Base-by-base conservation (phyloP, 2,888 invertebrate genomes). In the Chromoteleia sp. region DNA sequence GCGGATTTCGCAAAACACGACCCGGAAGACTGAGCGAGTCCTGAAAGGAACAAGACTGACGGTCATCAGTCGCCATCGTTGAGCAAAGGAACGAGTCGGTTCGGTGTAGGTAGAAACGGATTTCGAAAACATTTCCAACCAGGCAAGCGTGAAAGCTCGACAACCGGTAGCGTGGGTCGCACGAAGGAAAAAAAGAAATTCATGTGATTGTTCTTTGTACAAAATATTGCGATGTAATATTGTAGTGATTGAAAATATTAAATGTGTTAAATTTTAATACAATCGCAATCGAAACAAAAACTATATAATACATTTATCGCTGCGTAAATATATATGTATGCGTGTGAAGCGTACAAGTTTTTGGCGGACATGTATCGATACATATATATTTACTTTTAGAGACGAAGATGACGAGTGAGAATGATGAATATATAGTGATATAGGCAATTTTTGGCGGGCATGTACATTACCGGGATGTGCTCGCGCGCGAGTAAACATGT, bases 201-300 rank as follows among this genome's bases (percentile, higher is more conserved):
- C 90, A 93, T 94, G 94, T 94, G 94, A 94, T 94, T 93, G 93
- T 93, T 93, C 93, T 93, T 93, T 94, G 94, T 94, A 94, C 94
- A 94, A 93, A 93, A 93, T 93, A 89, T 90, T 89, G 90, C 89
- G 91, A 89, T 91, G 91, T 91, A 91, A 91, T 90, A 91, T 91
- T 91, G 91, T 91, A 91, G 91, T 91, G 91, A 91, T 90, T 89
- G 90, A 91, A 88, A 87, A 90, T 91, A 91, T 90, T 90, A 89
- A 91, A 91, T 91, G 91, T 91, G 91, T 91, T 91, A 91, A 91
- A 91, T 91, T 91, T 91, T 91, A 91, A 91, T 91, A 91, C 91
- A 88, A 89, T 91, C 89, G 90, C 91, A 90, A 91, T 89, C 88
- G 89, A 90, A 82, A 86, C 87, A 89, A 91, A 87, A 88, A 89